These are phyloP conservation scores for Bombylius discolor DNA, from an alignment of 2,888 invertebrate genomes.

Conservation along the genomic window DNA sequence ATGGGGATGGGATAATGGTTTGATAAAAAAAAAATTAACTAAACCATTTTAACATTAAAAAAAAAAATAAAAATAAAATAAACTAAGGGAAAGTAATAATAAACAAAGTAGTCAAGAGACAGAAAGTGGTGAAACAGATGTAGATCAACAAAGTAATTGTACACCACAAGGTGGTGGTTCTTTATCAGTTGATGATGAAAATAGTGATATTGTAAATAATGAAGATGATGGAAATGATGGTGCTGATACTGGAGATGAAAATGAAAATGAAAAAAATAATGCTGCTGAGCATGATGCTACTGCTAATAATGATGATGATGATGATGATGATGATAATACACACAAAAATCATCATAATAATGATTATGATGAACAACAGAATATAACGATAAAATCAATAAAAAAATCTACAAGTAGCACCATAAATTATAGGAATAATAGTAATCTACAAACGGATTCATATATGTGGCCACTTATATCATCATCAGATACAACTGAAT, in stretches of 20 bases:
- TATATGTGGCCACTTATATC: slow-evolving; percentile 24
- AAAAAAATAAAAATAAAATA: too few relatives aligned
- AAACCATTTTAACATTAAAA: too few relatives aligned
- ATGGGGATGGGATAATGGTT: too few relatives aligned
- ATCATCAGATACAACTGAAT: slow-evolving; percentile 28
- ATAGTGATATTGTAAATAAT: slow-evolving; percentile 24
- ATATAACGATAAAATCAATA: too few relatives aligned
- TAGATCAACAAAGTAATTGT: slow-evolving; percentile 17
- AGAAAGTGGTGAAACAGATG: slow-evolving; percentile 18
- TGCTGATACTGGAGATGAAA: slow-evolving; percentile 24
- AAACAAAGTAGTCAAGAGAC: slow-evolving; percentile 24
- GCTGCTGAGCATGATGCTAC: slow-evolving; percentile 20
- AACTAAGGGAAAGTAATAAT: slow-evolving; percentile 19
- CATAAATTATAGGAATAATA: slow-evolving; percentile 13
- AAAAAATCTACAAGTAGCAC: background rate
- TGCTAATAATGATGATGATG: slow-evolving; percentile 2
- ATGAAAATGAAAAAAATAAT: slow-evolving; percentile 21
- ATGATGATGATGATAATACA: background rate
- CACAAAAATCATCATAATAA: background rate
- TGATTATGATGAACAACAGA: background rate
- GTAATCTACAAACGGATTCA: slow-evolving; percentile 27
- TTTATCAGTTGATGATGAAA: slow-evolving; percentile 34
- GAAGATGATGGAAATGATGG: slow-evolving; percentile 25
- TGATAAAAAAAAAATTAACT: too few relatives aligned
- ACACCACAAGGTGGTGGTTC: slow-evolving; percentile 20